Percentiles rank a stretch among this genome's conserved stretches.
Evolutionary conservation across 2,113 vertebrate genomes (phyloP).

Genomic region (Anoplopoma fimbria): DNA sequence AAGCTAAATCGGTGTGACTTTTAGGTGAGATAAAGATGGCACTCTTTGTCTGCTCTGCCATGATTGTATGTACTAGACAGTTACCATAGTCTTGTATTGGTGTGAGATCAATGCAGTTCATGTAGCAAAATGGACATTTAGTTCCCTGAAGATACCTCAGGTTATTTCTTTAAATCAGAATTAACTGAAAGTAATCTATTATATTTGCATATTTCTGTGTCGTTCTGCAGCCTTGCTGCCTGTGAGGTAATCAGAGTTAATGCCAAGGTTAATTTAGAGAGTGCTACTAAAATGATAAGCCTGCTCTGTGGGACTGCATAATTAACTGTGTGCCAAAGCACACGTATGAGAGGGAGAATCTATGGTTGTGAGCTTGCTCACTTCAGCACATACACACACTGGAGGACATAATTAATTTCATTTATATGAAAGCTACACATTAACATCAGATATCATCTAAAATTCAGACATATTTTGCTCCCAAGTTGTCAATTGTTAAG

Average conservation of each 20-base stretch:
- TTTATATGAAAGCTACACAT: not conserved
- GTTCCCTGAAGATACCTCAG: not conserved
- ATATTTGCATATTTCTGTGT: conserved; percentile 20
- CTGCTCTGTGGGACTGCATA: conserved; percentile 20
- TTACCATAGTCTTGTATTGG: not conserved
- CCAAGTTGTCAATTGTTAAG: not conserved
- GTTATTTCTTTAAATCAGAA: not conserved
- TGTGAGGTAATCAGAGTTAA: conserved; percentile 17
- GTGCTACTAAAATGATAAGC: conserved; percentile 3
- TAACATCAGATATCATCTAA: not conserved
- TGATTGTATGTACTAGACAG: not conserved
- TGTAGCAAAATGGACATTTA: not conserved
- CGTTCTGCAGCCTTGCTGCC: not conserved
- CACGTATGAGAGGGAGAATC: not conserved
- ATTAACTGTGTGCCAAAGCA: conserved; percentile 37
- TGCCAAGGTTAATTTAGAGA: conserved; percentile 14
- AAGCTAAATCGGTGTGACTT: not conserved
- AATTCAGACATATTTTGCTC: not conserved
- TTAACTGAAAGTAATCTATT: not conserved
- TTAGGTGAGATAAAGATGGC: not conserved
- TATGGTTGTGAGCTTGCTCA: not conserved
- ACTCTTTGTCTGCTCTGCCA: not conserved
- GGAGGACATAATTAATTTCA: not conserved
- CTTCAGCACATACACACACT: not conserved
- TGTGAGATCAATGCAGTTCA: not conserved